Conservation (phyloP, 2,888 invertebrate species). For the Linhomoeus sp. region DNA sequence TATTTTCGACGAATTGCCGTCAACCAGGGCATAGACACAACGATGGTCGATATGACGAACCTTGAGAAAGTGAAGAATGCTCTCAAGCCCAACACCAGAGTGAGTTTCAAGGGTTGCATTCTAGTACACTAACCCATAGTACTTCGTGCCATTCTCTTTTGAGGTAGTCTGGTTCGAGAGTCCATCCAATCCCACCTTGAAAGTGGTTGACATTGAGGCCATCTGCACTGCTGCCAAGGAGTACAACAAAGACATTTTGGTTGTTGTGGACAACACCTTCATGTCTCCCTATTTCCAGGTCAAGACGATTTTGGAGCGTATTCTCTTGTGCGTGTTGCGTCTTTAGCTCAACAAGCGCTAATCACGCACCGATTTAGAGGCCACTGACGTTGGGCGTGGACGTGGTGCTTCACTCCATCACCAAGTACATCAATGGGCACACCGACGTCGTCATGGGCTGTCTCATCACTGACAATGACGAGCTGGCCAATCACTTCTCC, state of each 20-base stretch:
- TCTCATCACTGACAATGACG: constrained; percentile 49
- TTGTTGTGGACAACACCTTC: constrained; percentile 84
- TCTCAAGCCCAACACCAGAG: constrained; percentile 64
- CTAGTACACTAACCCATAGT: background rate
- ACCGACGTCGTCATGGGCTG: constrained; percentile 92
- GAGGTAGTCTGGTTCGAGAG: constrained; percentile 70
- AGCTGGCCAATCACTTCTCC: constrained; percentile 47
- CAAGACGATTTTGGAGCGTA: background rate
- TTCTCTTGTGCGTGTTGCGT: background rate
- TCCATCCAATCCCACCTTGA: constrained; percentile 81
- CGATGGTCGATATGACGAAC: constrained; percentile 56
- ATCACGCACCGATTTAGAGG: constrained; percentile 37
- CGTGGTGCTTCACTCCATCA: constrained; percentile 68
- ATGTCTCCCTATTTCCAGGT: constrained; percentile 64
- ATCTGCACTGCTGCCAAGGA: constrained; percentile 33
- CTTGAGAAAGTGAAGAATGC: constrained; percentile 44
- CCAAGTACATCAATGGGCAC: constrained; percentile 97
- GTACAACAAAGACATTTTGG: constrained; percentile 31
- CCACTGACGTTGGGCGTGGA: constrained; percentile 79
- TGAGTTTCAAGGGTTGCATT: constrained; percentile 25
- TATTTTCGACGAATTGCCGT: constrained; percentile 39
- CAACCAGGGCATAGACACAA: constrained; percentile 47
- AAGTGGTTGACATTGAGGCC: constrained; percentile 63
- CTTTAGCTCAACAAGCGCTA: background rate
- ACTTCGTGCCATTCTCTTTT: too few relatives aligned